phyloP scores from a whole-genome alignment of 2,797 vertebrate genomes.

The Manis pentadactyla region DNA sequence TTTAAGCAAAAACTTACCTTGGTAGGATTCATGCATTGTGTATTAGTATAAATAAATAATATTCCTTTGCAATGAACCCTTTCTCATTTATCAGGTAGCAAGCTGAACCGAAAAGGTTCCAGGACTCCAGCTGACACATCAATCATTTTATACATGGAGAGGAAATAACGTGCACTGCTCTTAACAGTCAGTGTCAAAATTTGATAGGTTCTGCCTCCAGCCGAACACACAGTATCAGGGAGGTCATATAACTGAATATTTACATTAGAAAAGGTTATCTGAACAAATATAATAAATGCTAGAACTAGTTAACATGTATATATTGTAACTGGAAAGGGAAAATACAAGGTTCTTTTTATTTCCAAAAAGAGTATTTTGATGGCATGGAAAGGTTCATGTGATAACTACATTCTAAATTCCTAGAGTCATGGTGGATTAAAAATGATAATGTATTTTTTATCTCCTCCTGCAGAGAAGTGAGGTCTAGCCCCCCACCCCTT shows the following conservation, averaged over 20 bases:
- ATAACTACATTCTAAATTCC: background rate
- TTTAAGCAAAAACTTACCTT: slow-evolving; percentile 43
- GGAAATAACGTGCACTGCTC: background rate
- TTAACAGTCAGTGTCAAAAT: background rate
- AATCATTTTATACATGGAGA: background rate
- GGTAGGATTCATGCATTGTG: background rate
- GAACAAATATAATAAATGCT: background rate
- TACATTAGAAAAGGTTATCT: background rate
- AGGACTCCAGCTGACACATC: background rate
- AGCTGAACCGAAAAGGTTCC: slow-evolving; percentile 8
- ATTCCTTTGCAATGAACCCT: background rate
- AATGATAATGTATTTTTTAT: background rate
- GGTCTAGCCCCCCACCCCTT: accelerated
- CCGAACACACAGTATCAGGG: background rate
- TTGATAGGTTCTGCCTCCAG: background rate
- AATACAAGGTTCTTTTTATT: background rate
- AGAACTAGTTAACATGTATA: background rate
- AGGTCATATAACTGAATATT: background rate
- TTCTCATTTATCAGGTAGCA: background rate
- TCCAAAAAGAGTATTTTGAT: background rate
- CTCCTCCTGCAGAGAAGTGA: background rate
- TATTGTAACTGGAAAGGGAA: background rate
- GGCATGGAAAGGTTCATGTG: background rate
- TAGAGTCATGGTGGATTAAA: background rate
- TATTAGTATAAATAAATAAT: slow-evolving; percentile 65